Evolutionary conservation across 2,888 invertebrate species (phyloP).

Genomic region (Elmis aenea): DNA sequence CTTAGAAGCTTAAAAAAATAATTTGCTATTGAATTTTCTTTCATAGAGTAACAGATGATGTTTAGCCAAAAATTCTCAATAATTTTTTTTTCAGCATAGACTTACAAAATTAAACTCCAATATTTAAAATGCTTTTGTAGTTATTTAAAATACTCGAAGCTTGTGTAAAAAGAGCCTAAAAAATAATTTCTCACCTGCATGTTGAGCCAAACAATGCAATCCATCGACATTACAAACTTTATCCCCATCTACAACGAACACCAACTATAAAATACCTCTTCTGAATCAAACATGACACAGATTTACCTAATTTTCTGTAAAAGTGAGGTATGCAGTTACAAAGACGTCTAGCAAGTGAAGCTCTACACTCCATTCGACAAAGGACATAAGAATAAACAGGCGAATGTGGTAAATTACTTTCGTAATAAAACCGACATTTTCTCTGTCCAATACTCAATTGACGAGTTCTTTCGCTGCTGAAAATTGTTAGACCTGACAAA

Average conservation of each 20-base stretch:
- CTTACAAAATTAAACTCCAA: too few relatives aligned
- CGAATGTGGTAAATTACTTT: conserved; percentile 60
- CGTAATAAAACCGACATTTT: conserved; percentile 63
- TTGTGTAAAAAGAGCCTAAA: background rate
- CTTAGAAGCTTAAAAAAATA: too few relatives aligned
- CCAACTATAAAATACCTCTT: background rate
- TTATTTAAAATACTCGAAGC: background rate
- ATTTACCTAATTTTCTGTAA: conserved; percentile 58
- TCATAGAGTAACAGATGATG: too few relatives aligned
- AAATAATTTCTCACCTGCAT: conserved; percentile 48
- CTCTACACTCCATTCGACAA: conserved; percentile 69
- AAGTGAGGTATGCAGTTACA: conserved; percentile 74
- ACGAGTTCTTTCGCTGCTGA: conserved; percentile 38
- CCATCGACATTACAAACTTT: conserved; percentile 58
- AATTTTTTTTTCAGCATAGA: too few relatives aligned
- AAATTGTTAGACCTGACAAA: conserved; percentile 38
- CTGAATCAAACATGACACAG: too few relatives aligned
- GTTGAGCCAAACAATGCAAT: conserved; percentile 56
- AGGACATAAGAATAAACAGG: conserved; percentile 65
- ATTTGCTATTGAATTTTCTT: too few relatives aligned
- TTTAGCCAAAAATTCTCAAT: too few relatives aligned
- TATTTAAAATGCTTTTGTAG: too few relatives aligned
- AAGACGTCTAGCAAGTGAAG: conserved; percentile 53
- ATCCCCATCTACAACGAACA: conserved; percentile 47
- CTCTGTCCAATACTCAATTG: conserved; percentile 58